Conservation (phyloP, 2,888 invertebrate genomes). For the Torymus aiolomorphi region DNA sequence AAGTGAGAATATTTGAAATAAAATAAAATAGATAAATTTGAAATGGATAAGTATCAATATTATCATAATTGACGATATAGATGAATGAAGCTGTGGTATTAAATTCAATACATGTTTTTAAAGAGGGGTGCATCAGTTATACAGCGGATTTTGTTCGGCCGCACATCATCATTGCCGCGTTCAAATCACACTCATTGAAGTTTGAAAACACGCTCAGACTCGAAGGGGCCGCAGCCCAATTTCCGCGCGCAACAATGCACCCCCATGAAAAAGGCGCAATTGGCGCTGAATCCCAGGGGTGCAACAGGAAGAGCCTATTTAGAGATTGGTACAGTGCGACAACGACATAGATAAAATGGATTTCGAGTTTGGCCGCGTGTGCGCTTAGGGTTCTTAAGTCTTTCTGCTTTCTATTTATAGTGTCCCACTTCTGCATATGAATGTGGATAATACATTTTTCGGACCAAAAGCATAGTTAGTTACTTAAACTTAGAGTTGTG, state of each 20-base stretch:
- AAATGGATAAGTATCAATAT: too few species aligned
- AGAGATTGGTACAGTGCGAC: constrained; percentile 35
- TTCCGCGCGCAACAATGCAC: constrained; percentile 60
- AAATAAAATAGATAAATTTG: too few species aligned
- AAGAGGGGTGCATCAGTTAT: too few species aligned
- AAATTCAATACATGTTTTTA: too few species aligned
- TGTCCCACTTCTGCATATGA: background rate
- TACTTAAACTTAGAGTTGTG: background rate
- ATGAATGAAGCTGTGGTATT: too few species aligned
- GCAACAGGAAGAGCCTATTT: constrained; percentile 35
- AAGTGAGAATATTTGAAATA: too few species aligned
- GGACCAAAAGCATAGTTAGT: background rate
- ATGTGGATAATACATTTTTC: constrained; percentile 39
- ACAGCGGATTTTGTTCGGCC: constrained; percentile 55
- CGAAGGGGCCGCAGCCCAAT: constrained; percentile 61
- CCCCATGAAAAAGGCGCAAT: constrained; percentile 57
- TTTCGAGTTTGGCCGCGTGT: constrained; percentile 20
- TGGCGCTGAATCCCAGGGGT: constrained; percentile 58
- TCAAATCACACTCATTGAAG: constrained; percentile 63
- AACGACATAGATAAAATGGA: constrained; percentile 26
- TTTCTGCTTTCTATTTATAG: constrained; percentile 22
- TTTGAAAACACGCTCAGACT: constrained; percentile 53
- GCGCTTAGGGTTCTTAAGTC: constrained; percentile 23
- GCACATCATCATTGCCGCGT: constrained; percentile 66
- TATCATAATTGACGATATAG: too few species aligned